phyloP scores from a whole-genome alignment of 2,888 invertebrate species.

The Nymphalis polychloros region DNA sequence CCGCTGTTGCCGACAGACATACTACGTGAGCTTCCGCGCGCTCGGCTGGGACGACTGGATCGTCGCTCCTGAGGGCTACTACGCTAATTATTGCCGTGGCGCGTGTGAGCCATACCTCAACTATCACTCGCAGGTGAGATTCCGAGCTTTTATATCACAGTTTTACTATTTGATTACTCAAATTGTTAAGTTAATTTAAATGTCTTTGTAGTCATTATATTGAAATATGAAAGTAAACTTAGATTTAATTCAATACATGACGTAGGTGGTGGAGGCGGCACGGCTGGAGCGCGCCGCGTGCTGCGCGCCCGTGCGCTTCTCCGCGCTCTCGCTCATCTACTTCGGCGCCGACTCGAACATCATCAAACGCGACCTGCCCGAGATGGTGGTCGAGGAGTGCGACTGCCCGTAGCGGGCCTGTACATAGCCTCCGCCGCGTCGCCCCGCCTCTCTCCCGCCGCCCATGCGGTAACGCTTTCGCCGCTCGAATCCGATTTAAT shows the following conservation, averaged over 20 bases:
- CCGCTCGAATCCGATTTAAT: conserved; percentile 77
- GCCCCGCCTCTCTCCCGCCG: conserved; percentile 45
- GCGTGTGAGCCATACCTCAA: conserved; percentile 93
- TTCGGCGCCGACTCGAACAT: conserved; percentile 94
- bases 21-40: conserved; percentile 95
- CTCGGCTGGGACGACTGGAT: conserved; percentile 98
- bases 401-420: conserved; percentile 89
- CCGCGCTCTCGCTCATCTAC: conserved; percentile 95
- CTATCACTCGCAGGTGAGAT: conserved; percentile 91
- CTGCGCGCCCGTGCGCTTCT: conserved; percentile 95
- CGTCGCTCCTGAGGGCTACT: conserved; percentile 93
- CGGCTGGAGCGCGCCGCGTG: conserved; percentile 94
- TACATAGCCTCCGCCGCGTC: conserved; percentile 58
- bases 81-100: conserved; percentile 96
- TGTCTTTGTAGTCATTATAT: no score
- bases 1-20: conserved; percentile 91
- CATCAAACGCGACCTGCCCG: conserved; percentile 95
- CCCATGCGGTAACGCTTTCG: conserved; percentile 64
- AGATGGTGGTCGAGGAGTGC: conserved; percentile 98
- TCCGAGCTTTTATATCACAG: neutral
- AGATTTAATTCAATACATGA: neutral
- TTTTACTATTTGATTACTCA: neutral
- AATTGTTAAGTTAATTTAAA: neutral
- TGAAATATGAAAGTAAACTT: no score
- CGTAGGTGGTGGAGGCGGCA: conserved; percentile 93